These are phyloP conservation scores for Oasisia sp. DNA, from an alignment of 2,888 invertebrate genomes.

Conservation along the genomic window DNA sequence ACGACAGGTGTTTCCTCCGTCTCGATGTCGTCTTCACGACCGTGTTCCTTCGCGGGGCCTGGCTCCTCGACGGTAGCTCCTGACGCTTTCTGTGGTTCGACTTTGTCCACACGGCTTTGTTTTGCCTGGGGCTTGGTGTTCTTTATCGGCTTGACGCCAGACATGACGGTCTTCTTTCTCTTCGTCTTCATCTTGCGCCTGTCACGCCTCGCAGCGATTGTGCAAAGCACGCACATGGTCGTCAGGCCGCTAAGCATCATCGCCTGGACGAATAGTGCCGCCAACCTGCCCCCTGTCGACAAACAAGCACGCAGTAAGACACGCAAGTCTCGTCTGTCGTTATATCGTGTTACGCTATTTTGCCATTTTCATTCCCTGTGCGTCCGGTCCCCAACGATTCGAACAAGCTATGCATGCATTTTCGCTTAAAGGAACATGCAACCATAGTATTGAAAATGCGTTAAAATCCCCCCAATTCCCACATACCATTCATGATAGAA, in stretches of 20 bases:
- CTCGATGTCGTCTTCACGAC: background rate
- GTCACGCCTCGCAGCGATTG: background rate
- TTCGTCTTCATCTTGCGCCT: background rate
- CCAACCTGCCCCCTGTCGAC: background rate
- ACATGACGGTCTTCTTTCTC: background rate
- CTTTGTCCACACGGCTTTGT: background rate
- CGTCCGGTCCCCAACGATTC: no score
- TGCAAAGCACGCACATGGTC: background rate
- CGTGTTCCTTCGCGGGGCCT: background rate
- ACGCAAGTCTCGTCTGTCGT: no score
- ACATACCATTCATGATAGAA: no score
- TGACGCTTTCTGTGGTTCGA: no score
- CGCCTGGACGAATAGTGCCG: background rate
- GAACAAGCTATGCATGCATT: no score
- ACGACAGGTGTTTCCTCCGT: background rate
- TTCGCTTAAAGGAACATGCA: no score
- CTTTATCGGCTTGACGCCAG: background rate
- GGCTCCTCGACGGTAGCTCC: no score
- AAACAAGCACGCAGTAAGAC: background rate
- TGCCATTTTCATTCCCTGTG: no score
- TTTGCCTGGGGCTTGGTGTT: background rate
- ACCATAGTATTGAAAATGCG: no score
- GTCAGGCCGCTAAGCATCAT: background rate
- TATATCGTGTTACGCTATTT: no score
- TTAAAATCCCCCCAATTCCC: no score